phyloP scores from a whole-genome alignment of 1,140 invertebrate genomes.

The Scaptodrosophila lebanonensis region DNA sequence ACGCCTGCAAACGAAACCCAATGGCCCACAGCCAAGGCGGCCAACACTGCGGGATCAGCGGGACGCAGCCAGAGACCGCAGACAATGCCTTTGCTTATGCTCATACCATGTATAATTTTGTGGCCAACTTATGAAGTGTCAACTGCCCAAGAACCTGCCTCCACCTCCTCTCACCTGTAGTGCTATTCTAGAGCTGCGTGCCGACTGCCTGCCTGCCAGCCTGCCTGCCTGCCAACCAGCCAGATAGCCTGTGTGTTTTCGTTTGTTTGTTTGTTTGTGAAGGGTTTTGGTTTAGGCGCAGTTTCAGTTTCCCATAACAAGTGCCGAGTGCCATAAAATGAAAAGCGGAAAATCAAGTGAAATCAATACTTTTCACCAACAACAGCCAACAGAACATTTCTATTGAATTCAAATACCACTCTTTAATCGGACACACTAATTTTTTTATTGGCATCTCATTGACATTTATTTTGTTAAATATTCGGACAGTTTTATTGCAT shows the following conservation, averaged over 20 bases:
- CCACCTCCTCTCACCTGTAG: background rate
- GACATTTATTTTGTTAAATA: constrained; percentile 49
- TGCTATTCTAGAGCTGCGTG: background rate
- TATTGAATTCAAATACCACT: constrained; percentile 59
- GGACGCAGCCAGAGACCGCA: background rate
- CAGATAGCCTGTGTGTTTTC: too few species aligned
- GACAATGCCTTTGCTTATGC: constrained; percentile 10
- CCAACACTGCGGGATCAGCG: too few species aligned
- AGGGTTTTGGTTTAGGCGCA: constrained; percentile 2
- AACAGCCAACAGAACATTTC: constrained; percentile 52
- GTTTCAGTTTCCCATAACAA: constrained; percentile 42
- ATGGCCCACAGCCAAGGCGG: constrained; percentile 11
- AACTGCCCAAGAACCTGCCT: constrained; percentile 24
- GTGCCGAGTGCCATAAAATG: constrained; percentile 1
- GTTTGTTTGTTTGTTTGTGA: too few species aligned
- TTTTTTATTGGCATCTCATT: constrained; percentile 30
- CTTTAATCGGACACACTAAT: constrained; percentile 39
- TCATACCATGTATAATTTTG: constrained; percentile 11
- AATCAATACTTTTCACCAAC: constrained; percentile 57
- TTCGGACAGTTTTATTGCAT: constrained; percentile 5
- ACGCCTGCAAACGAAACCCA: constrained; percentile 5
- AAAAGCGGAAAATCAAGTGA: constrained; percentile 45
- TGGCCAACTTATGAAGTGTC: constrained; percentile 20
- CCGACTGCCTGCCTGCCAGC: too few species aligned
- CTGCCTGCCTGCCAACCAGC: too few species aligned